Conservation (phyloP, 1,140 invertebrate genomes). For the Ceratina australensis region DNA sequence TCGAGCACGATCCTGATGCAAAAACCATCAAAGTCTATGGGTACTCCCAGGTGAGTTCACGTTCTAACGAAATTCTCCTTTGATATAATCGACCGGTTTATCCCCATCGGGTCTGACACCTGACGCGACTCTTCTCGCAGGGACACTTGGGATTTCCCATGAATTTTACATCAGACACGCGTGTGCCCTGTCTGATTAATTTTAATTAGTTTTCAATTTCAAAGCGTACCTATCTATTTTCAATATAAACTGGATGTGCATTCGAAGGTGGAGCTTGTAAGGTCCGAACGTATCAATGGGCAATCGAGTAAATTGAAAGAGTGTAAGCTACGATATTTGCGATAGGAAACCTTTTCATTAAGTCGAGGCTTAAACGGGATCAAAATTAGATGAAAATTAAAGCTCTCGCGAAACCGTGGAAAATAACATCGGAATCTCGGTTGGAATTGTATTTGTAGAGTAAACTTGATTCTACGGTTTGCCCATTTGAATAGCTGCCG, state of each 20-base stretch:
- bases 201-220: neutral
- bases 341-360: neutral
- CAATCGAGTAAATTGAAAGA: neutral
- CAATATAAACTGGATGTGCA: too few relatives aligned
- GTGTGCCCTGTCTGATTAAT: neutral
- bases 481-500: neutral
- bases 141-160: neutral
- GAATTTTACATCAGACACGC: neutral
- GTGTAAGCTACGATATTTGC: neutral
- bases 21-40: conserved; percentile 92
- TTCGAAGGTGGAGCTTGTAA: too few relatives aligned
- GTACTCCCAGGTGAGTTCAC: conserved; percentile 86
- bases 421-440: neutral
- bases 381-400: conserved; percentile 13
- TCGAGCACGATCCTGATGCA: conserved; percentile 86
- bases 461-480: neutral
- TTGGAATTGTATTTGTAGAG: conserved; percentile 5
- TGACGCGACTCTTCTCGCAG: neutral
- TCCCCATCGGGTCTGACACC: neutral
- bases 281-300: neutral
- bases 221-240: neutral
- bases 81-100: too few relatives aligned
- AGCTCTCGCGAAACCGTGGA: neutral
- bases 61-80: neutral
- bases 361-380: neutral